Conservation (phyloP, 1,140 invertebrate species). For the Caenorhabditis tropicalis region DNA sequence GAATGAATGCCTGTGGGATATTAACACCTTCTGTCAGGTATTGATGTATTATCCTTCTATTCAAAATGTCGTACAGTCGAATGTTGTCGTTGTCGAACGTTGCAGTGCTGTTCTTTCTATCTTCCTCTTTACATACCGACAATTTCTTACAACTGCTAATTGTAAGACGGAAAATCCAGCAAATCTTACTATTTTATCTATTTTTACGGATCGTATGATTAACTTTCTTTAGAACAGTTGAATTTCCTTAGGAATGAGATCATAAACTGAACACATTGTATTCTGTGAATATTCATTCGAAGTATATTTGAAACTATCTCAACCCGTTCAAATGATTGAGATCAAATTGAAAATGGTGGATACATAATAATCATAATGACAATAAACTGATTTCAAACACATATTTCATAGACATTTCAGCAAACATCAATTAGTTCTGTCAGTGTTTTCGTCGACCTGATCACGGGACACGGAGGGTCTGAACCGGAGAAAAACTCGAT, state of each 20-base stretch:
- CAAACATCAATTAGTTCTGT: conserved; percentile 18
- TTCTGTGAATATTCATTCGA: conserved; percentile 29
- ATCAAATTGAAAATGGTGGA: neutral
- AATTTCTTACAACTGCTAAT: no score
- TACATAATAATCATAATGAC: conserved; percentile 8
- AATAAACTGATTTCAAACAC: neutral
- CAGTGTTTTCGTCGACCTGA: neutral
- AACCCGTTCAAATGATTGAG: neutral
- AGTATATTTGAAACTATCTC: neutral
- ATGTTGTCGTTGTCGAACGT: no score
- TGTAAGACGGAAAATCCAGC: no score
- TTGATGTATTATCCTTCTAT: no score
- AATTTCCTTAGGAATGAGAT: conserved; percentile 2
- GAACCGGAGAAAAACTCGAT: conserved; percentile 14
- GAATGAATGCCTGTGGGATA: no score
- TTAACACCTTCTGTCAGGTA: no score
- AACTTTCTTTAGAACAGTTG: no score
- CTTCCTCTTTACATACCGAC: no score
- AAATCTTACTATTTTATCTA: no score
- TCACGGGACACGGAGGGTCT: neutral
- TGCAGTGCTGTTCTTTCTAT: no score
- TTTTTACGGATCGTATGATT: no score
- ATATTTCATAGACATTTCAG: neutral
- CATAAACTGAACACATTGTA: neutral
- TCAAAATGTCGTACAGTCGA: no score